phyloP scores from a whole-genome alignment of 2,888 invertebrate species.

The Lydus trimaculatus region DNA sequence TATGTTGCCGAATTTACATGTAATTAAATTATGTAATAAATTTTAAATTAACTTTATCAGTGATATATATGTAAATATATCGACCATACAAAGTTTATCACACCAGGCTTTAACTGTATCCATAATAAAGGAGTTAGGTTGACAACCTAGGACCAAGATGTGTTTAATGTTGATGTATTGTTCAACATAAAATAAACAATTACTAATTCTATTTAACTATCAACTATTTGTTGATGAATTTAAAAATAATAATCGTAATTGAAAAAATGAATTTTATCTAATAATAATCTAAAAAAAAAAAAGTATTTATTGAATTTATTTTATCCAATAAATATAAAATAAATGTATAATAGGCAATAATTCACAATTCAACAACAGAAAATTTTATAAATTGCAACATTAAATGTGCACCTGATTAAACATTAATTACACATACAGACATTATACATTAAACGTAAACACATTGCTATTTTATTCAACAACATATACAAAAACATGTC shows the following conservation, averaged over 20 bases:
- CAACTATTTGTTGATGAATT: constrained; percentile 1
- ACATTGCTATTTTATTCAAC: constrained; percentile 17
- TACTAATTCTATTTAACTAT: constrained; percentile 15
- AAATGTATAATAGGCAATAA: background rate
- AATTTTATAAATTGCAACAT: background rate
- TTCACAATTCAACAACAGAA: background rate
- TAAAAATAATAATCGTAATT: background rate
- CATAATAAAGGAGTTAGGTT: constrained; percentile 13
- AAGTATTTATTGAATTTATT: background rate
- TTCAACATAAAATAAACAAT: constrained; percentile 11
- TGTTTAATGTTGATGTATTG: constrained; percentile 15
- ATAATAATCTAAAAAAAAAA: background rate
- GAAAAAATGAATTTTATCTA: constrained; percentile 2
- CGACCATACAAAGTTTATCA: constrained; percentile 12
- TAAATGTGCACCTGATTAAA: constrained; percentile 20
- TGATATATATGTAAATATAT: background rate
- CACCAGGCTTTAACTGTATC: constrained; percentile 4
- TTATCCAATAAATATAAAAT: background rate
- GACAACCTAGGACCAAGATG: constrained; percentile 5
- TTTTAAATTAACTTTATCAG: background rate
- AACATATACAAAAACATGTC: constrained; percentile 23
- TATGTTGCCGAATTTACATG: background rate
- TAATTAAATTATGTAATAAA: constrained; percentile 5
- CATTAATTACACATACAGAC: constrained; percentile 7
- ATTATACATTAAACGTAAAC: constrained; percentile 18